A percentile compares a stretch with the other conserved stretches of the same genome.
Conservation (phyloP, 2,797 vertebrate species). For the Ara ararauna region DNA sequence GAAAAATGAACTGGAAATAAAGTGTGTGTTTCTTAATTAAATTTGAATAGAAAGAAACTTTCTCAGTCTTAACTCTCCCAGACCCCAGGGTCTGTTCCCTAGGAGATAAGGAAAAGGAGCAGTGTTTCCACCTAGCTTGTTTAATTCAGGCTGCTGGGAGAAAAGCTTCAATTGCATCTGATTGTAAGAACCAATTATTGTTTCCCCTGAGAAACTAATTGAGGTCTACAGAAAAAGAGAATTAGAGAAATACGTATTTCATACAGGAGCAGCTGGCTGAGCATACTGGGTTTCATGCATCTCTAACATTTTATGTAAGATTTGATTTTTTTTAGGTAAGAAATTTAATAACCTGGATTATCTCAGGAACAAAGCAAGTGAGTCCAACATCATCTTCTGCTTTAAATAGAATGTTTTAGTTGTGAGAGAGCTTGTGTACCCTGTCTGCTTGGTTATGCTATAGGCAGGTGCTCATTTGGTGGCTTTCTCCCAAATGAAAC, state of each 20-base stretch:
- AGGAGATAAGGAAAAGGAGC: neutral
- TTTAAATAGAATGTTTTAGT: neutral
- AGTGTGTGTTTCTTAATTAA: conserved; percentile 6
- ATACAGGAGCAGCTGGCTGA: neutral
- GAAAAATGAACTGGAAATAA: conserved; percentile 27
- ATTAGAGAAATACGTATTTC: conserved; percentile 13
- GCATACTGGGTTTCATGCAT: neutral
- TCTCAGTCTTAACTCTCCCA: neutral
- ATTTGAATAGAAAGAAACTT: neutral
- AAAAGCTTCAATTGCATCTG: conserved; percentile 20
- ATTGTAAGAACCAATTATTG: neutral
- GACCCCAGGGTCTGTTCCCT: neutral
- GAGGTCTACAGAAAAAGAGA: neutral
- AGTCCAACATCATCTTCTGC: neutral
- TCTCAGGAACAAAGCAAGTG: neutral
- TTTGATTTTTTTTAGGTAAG: neutral
- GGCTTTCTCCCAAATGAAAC: neutral
- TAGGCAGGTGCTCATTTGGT: neutral
- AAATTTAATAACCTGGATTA: neutral
- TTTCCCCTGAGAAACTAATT: neutral
- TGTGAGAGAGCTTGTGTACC: neutral
- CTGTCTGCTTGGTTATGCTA: neutral
- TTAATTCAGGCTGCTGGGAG: conserved; percentile 28
- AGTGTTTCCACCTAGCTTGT: neutral
- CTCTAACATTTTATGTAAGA: neutral